These are phyloP conservation scores for Ciconia nigra DNA, from an alignment of 2,797 vertebrate genomes.

Conservation along the genomic window DNA sequence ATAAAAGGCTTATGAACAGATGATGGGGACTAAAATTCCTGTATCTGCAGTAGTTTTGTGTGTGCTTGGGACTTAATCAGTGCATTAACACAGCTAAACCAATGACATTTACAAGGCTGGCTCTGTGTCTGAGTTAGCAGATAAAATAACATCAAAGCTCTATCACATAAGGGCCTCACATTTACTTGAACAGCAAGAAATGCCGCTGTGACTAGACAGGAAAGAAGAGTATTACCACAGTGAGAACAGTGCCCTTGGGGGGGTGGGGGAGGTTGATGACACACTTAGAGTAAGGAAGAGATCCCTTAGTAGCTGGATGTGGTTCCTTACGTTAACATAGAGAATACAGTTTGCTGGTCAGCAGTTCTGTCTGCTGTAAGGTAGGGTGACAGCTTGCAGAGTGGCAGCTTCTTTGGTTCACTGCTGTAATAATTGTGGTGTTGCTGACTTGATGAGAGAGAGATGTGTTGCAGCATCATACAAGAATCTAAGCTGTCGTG, in stretches of 20 bases:
- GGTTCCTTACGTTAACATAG: neutral
- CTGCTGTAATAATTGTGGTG: neutral
- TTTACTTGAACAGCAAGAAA: slow-evolving; percentile 7
- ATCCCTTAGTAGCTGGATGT: neutral
- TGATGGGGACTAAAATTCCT: neutral
- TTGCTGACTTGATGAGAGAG: neutral
- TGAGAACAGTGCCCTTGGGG: neutral
- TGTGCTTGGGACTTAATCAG: neutral
- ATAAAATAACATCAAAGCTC: slow-evolving; percentile 11
- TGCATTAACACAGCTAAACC: neutral
- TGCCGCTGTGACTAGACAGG: neutral
- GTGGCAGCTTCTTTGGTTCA: neutral
- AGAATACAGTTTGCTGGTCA: neutral
- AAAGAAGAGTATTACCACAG: neutral
- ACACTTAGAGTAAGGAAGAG: neutral
- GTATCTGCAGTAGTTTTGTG: neutral
- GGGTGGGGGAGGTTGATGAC: no score
- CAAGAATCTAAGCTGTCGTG: neutral
- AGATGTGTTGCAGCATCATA: neutral
- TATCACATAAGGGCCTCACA: neutral
- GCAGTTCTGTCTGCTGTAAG: neutral
- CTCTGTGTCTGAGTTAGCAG: neutral
- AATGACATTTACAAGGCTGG: neutral
- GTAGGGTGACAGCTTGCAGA: neutral
- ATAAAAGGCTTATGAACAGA: neutral